Evolutionary conservation across 2,888 invertebrate species (phyloP), one percentile per base, ranked within the genome.

Genomic region (Ernsta delagoae): DNA sequence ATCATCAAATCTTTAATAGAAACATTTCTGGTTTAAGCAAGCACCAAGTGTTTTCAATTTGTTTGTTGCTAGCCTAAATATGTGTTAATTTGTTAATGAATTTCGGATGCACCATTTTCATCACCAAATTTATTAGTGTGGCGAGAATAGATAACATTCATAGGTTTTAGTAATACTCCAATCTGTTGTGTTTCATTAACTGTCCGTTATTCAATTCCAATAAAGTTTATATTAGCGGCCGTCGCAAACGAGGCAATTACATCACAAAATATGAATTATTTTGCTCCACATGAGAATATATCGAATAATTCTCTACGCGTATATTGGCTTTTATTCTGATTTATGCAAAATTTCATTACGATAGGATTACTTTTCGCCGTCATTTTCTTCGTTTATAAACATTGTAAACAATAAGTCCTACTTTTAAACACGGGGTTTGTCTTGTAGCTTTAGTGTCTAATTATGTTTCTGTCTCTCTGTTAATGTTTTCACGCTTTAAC

Each of bases 241-340:
- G 36, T 57, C 34, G 43, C 16, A 50, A 39, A 41, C 50, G 36
- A n/a, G 48, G 61, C 67, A 11, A 56, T 61, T 61, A 67, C 56
- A 45, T 61, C n/a, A 60, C 43, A 66, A 67, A 61, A 67, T 67
- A 66, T 66, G 60, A 67, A 66, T 66, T 43, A 67, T 56, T 67
- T 67, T 45, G 56, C 48, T 56, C 56, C 54, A 67, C 24, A 61
- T 56, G 56, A 56, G 45, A 67, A 60, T 66, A 45, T 61, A 67
- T 67, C 61, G 67, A 48, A 61, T 67, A 31, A 61, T 61, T 56
- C 60, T 61, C 60, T 2, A 16, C 45, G 45, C 61, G 61, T 56
- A 61, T 67, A 67, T 67, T 67, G 67, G 67, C 36, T 67, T 61
- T 67, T 67, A 67, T 67, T 56, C 61, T 67, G 61, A 67, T 61